phyloP scores from a whole-genome alignment of 2,113 vertebrate species.

The Atractosteus spatula region DNA sequence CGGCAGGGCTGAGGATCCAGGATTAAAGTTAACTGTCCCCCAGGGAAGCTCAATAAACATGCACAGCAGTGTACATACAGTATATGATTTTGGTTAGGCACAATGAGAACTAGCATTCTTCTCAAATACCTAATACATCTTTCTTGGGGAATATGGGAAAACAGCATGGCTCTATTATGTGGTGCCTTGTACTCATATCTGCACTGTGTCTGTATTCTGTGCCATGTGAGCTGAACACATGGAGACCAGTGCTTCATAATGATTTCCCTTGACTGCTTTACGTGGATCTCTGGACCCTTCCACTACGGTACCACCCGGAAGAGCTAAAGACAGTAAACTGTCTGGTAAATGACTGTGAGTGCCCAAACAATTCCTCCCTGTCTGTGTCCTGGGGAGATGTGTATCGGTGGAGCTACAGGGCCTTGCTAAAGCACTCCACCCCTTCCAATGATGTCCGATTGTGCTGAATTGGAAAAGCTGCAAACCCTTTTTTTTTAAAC shows the following conservation, averaged over 20 bases:
- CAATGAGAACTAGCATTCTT: constrained; percentile 10
- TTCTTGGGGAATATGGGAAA: not conserved
- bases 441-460: no score
- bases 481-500: no score
- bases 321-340: constrained; percentile 30
- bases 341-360: constrained; percentile 12
- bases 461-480: no score
- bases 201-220: constrained; percentile 18
- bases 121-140: constrained; percentile 16
- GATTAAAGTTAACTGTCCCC: constrained; percentile 12
- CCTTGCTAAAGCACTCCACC: not conserved
- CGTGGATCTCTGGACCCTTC: not conserved
- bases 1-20: constrained; percentile 8
- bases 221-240: constrained; percentile 28
- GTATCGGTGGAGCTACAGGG: not conserved
- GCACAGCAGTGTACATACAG: not conserved
- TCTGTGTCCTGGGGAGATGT: not conserved
- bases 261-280: constrained; percentile 24
- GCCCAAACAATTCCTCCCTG: not conserved
- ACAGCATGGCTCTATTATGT: constrained; percentile 4
- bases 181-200: not conserved
- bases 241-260: constrained; percentile 34
- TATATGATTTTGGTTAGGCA: constrained; percentile 15
- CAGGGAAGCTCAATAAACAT: constrained; percentile 16
- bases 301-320: constrained; percentile 34